A percentile compares a stretch with the other conserved stretches of the same genome.
These are phyloP conservation scores for Melikaiella ostensackeni DNA, from an alignment of 2,888 invertebrate genomes.

Conservation along the genomic window DNA sequence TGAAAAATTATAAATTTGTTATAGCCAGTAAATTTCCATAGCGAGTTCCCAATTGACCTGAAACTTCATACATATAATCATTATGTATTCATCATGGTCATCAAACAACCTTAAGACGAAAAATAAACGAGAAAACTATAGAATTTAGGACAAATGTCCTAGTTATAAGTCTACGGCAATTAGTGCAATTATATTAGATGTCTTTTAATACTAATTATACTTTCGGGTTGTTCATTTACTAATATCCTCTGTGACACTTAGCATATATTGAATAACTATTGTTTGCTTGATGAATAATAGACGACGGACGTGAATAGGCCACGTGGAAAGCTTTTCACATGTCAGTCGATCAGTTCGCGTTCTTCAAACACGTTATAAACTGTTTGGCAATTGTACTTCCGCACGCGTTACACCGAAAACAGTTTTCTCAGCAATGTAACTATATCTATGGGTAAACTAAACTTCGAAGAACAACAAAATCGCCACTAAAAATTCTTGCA, in stretches of 20 bases:
- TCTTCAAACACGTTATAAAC: conserved; percentile 42
- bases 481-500: background rate
- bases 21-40: background rate
- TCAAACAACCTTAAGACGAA: background rate
- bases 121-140: background rate
- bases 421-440: conserved; percentile 14
- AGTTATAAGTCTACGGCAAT: background rate
- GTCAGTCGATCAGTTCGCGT: conserved; percentile 49
- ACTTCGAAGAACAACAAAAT: conserved; percentile 1
- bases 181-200: background rate
- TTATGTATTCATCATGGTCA: conserved; percentile 14
- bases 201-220: background rate
- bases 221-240: background rate
- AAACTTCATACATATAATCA: background rate
- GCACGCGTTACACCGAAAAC: conserved; percentile 34
- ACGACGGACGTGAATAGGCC: conserved; percentile 44
- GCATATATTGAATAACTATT: background rate
- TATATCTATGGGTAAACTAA: background rate
- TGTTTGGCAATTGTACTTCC: conserved; percentile 44
- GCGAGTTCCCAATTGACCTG: conserved; percentile 10
- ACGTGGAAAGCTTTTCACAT: conserved; percentile 45
- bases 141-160: background rate
- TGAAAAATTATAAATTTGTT: too few species aligned
- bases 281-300: conserved; percentile 43
- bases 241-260: background rate